Base-by-base conservation (phyloP, 1,140 invertebrate species). In the Macrosteles quadrilineatus region DNA sequence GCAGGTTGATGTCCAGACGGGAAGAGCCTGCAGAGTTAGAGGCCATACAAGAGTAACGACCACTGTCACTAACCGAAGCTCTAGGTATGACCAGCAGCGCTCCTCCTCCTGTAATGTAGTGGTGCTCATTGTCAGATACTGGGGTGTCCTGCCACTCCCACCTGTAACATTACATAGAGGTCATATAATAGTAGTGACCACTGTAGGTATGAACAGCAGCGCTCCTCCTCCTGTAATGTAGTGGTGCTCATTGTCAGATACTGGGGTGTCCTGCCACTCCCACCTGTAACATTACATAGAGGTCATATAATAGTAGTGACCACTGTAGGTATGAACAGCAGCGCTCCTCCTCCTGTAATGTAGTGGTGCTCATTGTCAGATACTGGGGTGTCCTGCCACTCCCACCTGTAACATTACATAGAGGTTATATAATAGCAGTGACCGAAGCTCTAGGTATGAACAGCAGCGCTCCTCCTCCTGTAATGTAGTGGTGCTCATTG, bases 41-140 rank as follows among this genome's bases (percentile, higher is more conserved):
- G 62, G 69, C 23, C 29, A 64, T 12, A 65, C 47, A 30, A 40
- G 69, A 43, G 69, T 70, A 59, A 11, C 55, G 21, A 12, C 55
- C 55, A 59, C 55, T 59, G 25, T 59, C 23, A 29, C 55, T 29
- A n/a, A 59, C 55, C 12, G 55, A 27, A 2, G 55, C 55, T 59
- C 55, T 25, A 6, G 55, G 55, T 2, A 59, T 59, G 14, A 59
- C 55, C 27, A 59, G 55, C 21, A 59, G 55, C 6, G 55, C 55
- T 14, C 55, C 55, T 27, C 4, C 25, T n/a, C 55, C 55, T 21
- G 23, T 27, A 4, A 59, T 27, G 55, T 59, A 59, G 55, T 59
- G 55, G 55, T 59, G 55, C 23, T 59, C 55, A 23, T n/a, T 59
- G 55, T 59, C 55, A 2, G 27, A 21, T 11, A 59, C n/a, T 25